phyloP scores from a whole-genome alignment of 2,797 vertebrate genomes.

The Acanthis flammea region DNA sequence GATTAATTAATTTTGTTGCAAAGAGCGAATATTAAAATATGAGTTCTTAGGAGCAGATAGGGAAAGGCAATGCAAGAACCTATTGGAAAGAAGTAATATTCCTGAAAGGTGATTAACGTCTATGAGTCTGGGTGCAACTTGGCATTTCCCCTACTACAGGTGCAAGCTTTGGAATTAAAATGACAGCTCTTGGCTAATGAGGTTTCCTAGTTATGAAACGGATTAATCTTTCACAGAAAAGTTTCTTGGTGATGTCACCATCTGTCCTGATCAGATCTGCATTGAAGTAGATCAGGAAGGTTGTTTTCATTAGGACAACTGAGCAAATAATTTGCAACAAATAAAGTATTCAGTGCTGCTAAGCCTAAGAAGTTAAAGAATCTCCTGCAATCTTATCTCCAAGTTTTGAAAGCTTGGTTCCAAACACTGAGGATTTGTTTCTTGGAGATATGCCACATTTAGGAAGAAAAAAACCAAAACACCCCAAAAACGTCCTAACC shows the following conservation, averaged over 20 bases:
- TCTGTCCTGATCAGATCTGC: background rate
- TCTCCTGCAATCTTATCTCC: background rate
- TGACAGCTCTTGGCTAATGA: background rate
- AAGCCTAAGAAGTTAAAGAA: background rate
- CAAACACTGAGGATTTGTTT: background rate
- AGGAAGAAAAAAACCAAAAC: too few species aligned
- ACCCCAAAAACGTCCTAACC: rapidly evolving
- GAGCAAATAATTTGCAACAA: slow-evolving; percentile 14
- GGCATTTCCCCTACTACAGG: background rate
- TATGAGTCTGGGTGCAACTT: background rate
- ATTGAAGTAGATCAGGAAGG: background rate
- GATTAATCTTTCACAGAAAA: slow-evolving; percentile 20
- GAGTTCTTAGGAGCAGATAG: background rate
- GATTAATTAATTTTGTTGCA: background rate
- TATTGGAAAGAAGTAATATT: background rate
- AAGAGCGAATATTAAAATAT: slow-evolving; percentile 11
- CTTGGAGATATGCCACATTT: background rate
- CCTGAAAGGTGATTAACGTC: background rate
- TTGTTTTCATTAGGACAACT: background rate
- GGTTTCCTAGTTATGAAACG: background rate
- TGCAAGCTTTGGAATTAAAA: background rate
- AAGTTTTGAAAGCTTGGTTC: background rate
- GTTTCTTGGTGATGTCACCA: slow-evolving; percentile 1
- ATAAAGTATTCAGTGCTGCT: background rate
- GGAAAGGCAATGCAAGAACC: background rate